Percentiles rank a stretch among this genome's conserved stretches.
Evolutionary conservation across 53 echinoderm and acorn worm genomes (phyloP).

Genomic region (Antedon mediterranea): DNA sequence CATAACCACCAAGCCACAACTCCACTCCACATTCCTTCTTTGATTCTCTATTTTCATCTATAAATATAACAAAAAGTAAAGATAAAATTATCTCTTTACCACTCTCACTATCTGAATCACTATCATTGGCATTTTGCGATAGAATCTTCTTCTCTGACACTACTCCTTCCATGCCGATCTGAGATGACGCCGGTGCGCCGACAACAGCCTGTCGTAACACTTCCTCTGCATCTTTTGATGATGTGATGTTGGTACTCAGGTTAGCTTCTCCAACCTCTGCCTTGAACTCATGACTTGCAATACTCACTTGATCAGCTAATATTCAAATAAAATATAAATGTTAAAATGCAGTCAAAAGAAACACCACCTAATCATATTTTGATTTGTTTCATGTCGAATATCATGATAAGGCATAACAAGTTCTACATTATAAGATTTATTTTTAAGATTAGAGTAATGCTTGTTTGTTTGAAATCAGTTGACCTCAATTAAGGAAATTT

Average conservation of each 20-base stretch:
- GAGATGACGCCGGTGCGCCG: conserved; percentile 41
- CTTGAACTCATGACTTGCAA: conserved; percentile 48
- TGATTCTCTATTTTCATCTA: too few species aligned
- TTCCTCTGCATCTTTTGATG: conserved; percentile 67
- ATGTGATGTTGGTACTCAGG: conserved; percentile 53
- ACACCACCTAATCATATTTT: too few species aligned
- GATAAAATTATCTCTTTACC: neutral
- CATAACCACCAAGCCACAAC: too few species aligned
- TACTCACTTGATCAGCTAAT: neutral
- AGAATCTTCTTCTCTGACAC: conserved; percentile 36
- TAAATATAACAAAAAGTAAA: too few species aligned
- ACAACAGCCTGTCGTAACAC: conserved; percentile 51
- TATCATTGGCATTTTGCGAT: neutral
- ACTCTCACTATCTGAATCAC: neutral
- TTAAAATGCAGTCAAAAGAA: too few species aligned
- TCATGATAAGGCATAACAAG: too few species aligned
- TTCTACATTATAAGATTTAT: too few species aligned
- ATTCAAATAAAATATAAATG: neutral
- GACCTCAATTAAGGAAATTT: too few species aligned
- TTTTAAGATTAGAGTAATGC: too few species aligned
- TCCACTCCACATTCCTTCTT: too few species aligned
- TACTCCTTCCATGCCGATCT: conserved; percentile 86
- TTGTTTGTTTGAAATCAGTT: too few species aligned
- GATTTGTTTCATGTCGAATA: too few species aligned
- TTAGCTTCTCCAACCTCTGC: conserved; percentile 87